Base-by-base conservation (phyloP, 1,140 invertebrate species). In the Papilio polyxenes region DNA sequence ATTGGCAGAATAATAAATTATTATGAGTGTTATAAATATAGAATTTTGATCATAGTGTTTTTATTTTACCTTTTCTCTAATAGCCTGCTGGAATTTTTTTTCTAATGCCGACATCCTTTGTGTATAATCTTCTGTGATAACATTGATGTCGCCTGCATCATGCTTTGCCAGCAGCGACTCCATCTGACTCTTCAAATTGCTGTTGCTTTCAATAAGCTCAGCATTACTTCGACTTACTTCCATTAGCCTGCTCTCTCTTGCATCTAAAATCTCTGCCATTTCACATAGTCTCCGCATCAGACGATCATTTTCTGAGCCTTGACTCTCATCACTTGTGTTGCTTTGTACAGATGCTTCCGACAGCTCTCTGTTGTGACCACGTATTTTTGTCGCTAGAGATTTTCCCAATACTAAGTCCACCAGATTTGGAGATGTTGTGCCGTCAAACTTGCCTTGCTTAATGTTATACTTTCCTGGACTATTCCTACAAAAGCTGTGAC, bases 161-260 rank as follows among this genome's bases (percentile, higher is more conserved):
- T 95, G 95, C 84, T 95, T 95, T 0, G 92, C 92, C 79, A 95
- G 87, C 8, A 96, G 89, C 20, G 91, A 90, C 85, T 96, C 96
- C 40, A 96, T 87, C 81, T 96, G 97, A 91, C 95, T 96, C 90
- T 97, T 97, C 56, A 98, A 91, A 86, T 96, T 96, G 44, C 95
- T 96, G 91, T 98, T 98, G 81, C 96, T 96, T 86, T 99, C 98
- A 76, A 97, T 96, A 10, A 99, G 93, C 87, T 98, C 97, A 48
- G 97, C 96, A 95, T 99, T 98, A 88, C 96, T 97, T 83, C 98
- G 96, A 92, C 97, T 98, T 62, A 98, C 96, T 91, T 98, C 98
- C 82, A 99, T 95, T 48, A 99, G 94, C 91, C 98, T 98, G 65
- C 96, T 96, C 93, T 99, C 98, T 83, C 98, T 95, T 0, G 97